A percentile compares a stretch with the other conserved stretches of the same genome.
Conservation (phyloP, 2,888 invertebrate genomes). For the Oscheius onirici region DNA sequence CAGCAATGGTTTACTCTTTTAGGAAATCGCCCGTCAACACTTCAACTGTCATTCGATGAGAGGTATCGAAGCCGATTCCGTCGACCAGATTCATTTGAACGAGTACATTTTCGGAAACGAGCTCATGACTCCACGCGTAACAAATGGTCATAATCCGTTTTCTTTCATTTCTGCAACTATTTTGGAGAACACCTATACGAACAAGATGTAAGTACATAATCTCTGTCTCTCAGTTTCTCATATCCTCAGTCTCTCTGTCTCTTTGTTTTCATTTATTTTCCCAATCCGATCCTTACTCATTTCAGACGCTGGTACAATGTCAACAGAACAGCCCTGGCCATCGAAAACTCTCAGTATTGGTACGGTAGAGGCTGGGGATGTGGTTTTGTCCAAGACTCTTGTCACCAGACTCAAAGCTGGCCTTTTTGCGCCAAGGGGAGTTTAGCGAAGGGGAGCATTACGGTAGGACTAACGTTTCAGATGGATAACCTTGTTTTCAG, state of each 20-base stretch:
- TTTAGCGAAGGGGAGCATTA: not conserved
- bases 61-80: constrained; percentile 23
- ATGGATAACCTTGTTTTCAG: not conserved
- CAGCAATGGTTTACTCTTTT: not conserved
- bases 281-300: too few species aligned
- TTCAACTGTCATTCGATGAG: constrained; percentile 19
- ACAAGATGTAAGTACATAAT: not conserved
- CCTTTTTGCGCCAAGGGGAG: not conserved
- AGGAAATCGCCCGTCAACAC: constrained; percentile 1
- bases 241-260: not conserved
- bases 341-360: constrained; percentile 19
- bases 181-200: constrained; percentile 9
- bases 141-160: constrained; percentile 14
- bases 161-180: constrained; percentile 10
- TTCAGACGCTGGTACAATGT: constrained; percentile 15
- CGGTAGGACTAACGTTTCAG: not conserved
- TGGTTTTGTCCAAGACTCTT: not conserved
- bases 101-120: constrained; percentile 32
- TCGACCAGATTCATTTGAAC: constrained; percentile 21
- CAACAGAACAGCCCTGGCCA: constrained; percentile 4
- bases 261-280: too few species aligned
- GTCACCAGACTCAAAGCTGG: not conserved
- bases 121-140: constrained; percentile 12
- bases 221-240: not conserved
- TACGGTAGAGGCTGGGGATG: constrained; percentile 26